Evolutionary conservation across 2,888 invertebrate genomes (phyloP).

Genomic region (Calameuta pallipes): DNA sequence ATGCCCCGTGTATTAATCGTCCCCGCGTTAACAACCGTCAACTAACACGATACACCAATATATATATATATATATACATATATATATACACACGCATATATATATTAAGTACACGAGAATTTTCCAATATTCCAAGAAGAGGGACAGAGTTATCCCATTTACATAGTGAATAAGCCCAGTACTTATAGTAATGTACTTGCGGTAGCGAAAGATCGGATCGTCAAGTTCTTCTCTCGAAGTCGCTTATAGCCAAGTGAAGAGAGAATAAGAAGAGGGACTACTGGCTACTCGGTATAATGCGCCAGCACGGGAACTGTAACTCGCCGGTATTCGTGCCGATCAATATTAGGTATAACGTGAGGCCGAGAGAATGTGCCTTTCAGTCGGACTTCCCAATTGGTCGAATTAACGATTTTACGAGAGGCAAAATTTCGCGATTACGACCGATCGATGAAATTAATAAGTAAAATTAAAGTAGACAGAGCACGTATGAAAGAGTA

Average conservation of each 20-base stretch:
- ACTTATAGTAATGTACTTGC: background rate
- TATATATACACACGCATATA: no score
- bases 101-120: background rate
- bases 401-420: constrained; percentile 33
- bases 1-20: background rate
- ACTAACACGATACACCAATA: no score
- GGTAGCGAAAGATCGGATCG: background rate
- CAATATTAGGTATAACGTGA: constrained; percentile 38
- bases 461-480: no score
- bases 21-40: background rate
- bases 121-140: background rate
- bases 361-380: constrained; percentile 20
- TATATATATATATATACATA: no score
- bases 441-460: no score
- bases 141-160: background rate
- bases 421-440: background rate
- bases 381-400: constrained; percentile 45
- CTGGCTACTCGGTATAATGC: constrained; percentile 1
- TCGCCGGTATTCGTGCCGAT: constrained; percentile 38
- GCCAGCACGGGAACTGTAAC: constrained; percentile 29
- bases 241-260: background rate
- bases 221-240: background rate
- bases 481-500: no score
- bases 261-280: background rate
- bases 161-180: background rate